Conservation (phyloP, 2,113 vertebrate genomes). For the Galeopterus variegatus region DNA sequence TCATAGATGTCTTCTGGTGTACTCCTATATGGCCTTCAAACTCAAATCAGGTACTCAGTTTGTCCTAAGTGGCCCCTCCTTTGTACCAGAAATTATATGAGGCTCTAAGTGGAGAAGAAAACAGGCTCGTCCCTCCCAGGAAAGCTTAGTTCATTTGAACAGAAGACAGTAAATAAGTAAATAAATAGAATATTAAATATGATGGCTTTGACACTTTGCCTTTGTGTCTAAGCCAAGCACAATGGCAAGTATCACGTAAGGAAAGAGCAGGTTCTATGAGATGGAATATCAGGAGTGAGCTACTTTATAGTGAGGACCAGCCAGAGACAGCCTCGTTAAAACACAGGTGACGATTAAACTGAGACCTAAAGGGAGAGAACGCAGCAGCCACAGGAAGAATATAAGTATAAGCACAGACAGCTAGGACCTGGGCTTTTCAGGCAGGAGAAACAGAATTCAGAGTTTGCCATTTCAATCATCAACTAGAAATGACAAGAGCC, state of each 20-base stretch:
- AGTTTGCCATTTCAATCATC: not conserved
- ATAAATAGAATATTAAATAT: not conserved
- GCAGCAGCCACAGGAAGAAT: no score
- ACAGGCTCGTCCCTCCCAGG: not conserved
- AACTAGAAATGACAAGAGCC: not conserved
- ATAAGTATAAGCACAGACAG: not conserved
- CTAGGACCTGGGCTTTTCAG: not conserved
- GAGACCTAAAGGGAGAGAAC: not conserved
- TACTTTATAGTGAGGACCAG: not conserved
- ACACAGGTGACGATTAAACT: not conserved
- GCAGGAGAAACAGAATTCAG: not conserved
- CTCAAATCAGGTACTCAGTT: not conserved
- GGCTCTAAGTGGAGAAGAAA: not conserved
- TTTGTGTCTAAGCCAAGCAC: constrained; percentile 29
- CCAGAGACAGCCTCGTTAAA: not conserved
- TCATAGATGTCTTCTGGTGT: not conserved
- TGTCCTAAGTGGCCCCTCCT: not conserved
- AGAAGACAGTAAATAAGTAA: not conserved
- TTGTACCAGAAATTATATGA: not conserved
- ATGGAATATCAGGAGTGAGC: not conserved
- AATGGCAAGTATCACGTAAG: not conserved
- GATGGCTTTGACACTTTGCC: constrained; percentile 59
- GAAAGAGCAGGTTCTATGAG: not conserved
- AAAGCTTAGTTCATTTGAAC: not conserved
- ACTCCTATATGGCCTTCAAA: not conserved